phyloP scores from a whole-genome alignment of 23 tunicate genomes.

The Halocynthia roretzi region DNA sequence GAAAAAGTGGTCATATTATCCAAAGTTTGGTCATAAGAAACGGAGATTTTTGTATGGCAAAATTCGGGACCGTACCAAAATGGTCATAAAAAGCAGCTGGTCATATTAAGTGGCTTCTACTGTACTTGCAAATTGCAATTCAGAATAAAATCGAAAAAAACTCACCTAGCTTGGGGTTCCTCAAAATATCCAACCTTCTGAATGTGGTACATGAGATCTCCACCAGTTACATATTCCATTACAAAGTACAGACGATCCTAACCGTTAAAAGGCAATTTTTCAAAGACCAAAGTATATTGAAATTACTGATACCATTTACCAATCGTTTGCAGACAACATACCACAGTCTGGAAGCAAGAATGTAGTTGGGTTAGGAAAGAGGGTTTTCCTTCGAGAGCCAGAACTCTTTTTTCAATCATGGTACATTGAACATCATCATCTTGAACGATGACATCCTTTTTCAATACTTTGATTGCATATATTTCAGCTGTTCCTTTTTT shows the following conservation, averaged over 20 bases:
- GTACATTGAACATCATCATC: slow-evolving; percentile 97
- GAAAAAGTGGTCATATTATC: no score
- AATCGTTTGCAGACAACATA: slow-evolving; percentile 25
- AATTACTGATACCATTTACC: neutral
- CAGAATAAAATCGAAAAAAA: no score
- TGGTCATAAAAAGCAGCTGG: no score
- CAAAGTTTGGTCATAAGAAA: no score
- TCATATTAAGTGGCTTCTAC: no score
- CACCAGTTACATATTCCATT: slow-evolving; percentile 97
- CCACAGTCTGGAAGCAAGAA: slow-evolving; percentile 82
- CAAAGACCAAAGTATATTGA: neutral
- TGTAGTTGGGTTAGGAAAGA: slow-evolving; percentile 92
- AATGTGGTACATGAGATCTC: slow-evolving; percentile 96
- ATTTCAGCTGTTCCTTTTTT: slow-evolving; percentile 75
- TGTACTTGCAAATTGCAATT: no score
- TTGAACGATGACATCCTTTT: slow-evolving; percentile 94
- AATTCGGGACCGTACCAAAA: no score
- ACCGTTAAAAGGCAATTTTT: neutral
- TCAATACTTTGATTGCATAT: slow-evolving; percentile 89
- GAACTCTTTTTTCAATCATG: slow-evolving; percentile 89
- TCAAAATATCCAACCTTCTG: slow-evolving; percentile 92
- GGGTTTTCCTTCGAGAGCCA: slow-evolving; percentile 78
- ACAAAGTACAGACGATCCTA: slow-evolving; percentile 95
- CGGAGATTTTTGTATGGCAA: no score
- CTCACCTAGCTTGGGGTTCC: slow-evolving; percentile 98